phyloP scores from a whole-genome alignment of 2,113 vertebrate species.

The Notothenia rossii region DNA sequence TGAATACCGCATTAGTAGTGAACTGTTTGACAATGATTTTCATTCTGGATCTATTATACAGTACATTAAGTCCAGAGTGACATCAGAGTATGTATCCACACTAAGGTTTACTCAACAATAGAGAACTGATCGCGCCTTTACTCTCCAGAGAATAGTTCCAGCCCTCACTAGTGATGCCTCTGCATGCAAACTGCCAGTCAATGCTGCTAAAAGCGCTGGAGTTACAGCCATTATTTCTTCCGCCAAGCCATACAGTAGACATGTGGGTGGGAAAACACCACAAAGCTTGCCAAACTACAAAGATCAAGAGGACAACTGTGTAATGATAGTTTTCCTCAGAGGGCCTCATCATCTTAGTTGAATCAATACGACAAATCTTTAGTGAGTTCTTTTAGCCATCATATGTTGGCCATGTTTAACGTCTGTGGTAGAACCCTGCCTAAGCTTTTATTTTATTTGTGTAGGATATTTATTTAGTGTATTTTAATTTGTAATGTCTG shows the following conservation, averaged over 20 bases:
- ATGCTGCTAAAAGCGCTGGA: slow-evolving; percentile 49
- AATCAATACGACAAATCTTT: slow-evolving; percentile 19
- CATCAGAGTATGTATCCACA: neutral
- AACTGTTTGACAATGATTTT: neutral
- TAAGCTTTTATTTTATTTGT: neutral
- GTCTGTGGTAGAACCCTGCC: neutral
- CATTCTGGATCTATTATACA: neutral
- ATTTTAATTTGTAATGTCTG: slow-evolving; percentile 29
- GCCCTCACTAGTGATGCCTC: slow-evolving; percentile 33
- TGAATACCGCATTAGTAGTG: neutral
- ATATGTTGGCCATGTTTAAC: slow-evolving; percentile 9
- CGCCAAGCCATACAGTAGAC: slow-evolving; percentile 48
- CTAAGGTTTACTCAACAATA: neutral
- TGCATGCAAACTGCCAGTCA: slow-evolving; percentile 46
- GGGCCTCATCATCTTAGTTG: slow-evolving; percentile 6
- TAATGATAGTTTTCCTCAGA: slow-evolving; percentile 22
- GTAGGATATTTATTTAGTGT: slow-evolving; percentile 44
- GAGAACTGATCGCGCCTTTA: neutral
- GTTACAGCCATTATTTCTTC: slow-evolving; percentile 44
- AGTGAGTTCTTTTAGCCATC: slow-evolving; percentile 8
- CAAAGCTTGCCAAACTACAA: slow-evolving; percentile 7
- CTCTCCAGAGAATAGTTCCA: neutral
- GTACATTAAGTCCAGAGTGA: neutral
- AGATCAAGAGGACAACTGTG: slow-evolving; percentile 6
- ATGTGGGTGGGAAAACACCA: slow-evolving; percentile 20